Percentiles rank a stretch among this genome's conserved stretches.
phyloP scores from a whole-genome alignment of 1,140 invertebrate species.

The Arctopsyche grandis region DNA sequence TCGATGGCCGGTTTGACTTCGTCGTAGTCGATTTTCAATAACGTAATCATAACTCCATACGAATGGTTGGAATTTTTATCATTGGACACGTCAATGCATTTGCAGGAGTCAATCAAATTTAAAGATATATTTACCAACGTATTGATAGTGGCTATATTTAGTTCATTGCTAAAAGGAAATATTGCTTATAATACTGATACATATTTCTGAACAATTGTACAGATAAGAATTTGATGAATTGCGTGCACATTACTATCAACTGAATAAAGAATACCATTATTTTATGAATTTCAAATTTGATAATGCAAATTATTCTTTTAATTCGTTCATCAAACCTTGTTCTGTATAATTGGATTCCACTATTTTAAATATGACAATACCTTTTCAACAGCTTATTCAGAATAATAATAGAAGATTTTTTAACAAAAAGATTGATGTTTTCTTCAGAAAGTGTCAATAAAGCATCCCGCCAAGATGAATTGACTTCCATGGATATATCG shows the following conservation, averaged over 20 bases:
- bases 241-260: too few relatives aligned
- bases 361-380: slow-evolving; percentile 30
- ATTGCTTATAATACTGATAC: not conserved
- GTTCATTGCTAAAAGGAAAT: slow-evolving; percentile 36
- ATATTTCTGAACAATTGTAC: not conserved
- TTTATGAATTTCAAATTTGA: too few relatives aligned
- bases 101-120: slow-evolving; percentile 46
- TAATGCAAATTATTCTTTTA: too few relatives aligned
- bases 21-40: slow-evolving; percentile 43
- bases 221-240: too few relatives aligned
- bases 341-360: too few relatives aligned
- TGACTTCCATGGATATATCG: slow-evolving; percentile 66
- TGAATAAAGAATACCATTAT: too few relatives aligned
- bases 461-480: slow-evolving; percentile 68
- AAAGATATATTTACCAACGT: slow-evolving; percentile 49
- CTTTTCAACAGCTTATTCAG: slow-evolving; percentile 39
- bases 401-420: slow-evolving; percentile 46
- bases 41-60: slow-evolving; percentile 21
- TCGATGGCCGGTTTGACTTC: slow-evolving; percentile 32
- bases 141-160: slow-evolving; percentile 30
- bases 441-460: slow-evolving; percentile 54
- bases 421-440: slow-evolving; percentile 38
- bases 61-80: slow-evolving; percentile 35
- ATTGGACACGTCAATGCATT: slow-evolving; percentile 9
- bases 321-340: too few relatives aligned